Evolutionary conservation across 2,113 vertebrate genomes (phyloP).

Genomic region (Carollia perspicillata): DNA sequence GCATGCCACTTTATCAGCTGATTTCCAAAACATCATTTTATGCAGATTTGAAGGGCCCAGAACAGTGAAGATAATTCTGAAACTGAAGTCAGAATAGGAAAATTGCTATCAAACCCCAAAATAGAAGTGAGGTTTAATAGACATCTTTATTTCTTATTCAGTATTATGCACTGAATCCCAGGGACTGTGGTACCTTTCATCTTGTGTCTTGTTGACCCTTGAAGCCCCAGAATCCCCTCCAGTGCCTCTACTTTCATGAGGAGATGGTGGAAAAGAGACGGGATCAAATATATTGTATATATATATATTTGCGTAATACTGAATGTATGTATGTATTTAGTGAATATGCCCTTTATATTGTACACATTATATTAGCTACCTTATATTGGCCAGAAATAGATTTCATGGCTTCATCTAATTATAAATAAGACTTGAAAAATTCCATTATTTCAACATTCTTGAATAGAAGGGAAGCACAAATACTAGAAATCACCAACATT

Average conservation of each 20-base stretch:
- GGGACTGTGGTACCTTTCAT: neutral
- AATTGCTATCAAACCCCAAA: no score
- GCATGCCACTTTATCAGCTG: no score
- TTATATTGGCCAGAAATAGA: neutral
- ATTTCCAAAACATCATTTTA: no score
- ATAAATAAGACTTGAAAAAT: neutral
- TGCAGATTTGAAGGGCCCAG: no score
- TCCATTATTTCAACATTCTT: neutral
- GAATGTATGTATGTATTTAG: neutral
- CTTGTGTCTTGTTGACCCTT: neutral
- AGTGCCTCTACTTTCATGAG: neutral
- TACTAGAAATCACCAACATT: neutral
- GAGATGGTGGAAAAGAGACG: neutral
- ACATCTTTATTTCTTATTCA: neutral
- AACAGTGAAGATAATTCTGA: no score
- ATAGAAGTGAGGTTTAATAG: no score
- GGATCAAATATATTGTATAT: neutral
- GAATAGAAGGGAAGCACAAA: neutral
- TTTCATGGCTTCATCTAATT: neutral
- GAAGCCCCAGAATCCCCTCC: neutral
- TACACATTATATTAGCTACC: neutral
- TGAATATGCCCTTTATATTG: neutral
- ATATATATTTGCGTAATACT: no score
- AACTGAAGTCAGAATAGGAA: no score
- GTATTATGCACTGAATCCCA: neutral